These are phyloP conservation scores for Emberiza fucata DNA, from an alignment of 2,113 vertebrate genomes.

Conservation along the genomic window DNA sequence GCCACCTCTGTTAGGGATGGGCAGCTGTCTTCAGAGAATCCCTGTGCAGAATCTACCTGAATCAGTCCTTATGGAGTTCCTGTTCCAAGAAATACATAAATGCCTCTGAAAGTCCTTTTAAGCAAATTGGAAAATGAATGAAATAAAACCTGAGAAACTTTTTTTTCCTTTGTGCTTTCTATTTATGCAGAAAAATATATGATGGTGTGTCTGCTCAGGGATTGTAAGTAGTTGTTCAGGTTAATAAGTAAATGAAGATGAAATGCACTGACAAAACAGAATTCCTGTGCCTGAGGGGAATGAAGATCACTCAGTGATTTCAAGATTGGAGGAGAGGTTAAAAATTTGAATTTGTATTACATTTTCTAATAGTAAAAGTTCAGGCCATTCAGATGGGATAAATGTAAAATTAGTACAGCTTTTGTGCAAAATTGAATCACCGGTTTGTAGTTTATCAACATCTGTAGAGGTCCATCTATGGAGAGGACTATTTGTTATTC, in stretches of 20 bases:
- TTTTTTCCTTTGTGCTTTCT: not conserved
- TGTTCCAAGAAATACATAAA: not conserved
- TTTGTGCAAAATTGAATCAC: not conserved
- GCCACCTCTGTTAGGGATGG: not conserved
- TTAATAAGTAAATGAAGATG: not conserved
- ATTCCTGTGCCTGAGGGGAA: not conserved
- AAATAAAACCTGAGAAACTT: not conserved
- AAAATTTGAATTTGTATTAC: not conserved
- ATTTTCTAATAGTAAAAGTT: not conserved
- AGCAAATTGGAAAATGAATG: not conserved
- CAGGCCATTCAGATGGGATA: not conserved
- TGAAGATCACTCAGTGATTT: not conserved
- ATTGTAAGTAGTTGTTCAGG: not conserved
- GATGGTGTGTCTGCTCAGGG: not conserved
- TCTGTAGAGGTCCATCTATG: not conserved
- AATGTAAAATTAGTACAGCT: not conserved
- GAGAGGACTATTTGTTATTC: not conserved
- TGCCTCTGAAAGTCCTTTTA: not conserved
- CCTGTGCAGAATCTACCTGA: not conserved
- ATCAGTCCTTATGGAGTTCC: not conserved
- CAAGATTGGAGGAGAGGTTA: not conserved
- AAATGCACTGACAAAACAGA: not conserved
- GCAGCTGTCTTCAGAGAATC: not conserved
- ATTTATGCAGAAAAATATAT: not conserved
- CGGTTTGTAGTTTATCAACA: fast-evolving